Evolutionary conservation across 2,113 vertebrate species (phyloP), one percentile per base, ranked within the genome.

Genomic region (Rallus limicola): DNA sequence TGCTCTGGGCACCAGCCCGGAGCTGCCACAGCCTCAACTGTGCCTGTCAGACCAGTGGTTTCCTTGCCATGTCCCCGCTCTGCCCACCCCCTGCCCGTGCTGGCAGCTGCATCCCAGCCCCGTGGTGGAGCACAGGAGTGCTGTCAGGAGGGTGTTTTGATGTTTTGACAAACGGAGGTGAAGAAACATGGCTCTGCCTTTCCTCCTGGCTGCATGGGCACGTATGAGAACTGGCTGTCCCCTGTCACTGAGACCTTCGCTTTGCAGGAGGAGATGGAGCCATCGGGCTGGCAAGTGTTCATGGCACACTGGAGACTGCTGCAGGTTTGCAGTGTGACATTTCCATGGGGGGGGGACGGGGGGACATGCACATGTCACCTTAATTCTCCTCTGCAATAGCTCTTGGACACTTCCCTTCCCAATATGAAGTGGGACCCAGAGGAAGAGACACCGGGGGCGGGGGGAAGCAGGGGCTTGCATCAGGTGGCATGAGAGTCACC

Each of bases 301-400:
- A 14, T 38, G 16, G 59, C 4, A 1, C 5, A 1, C 0, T 81
- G 84, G 62, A 64, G 53, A 86, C 88, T 8, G 6, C 84, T 60
- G 93, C 92, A 31, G 46, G 80, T 95, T 90, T 92, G 82, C 87
- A 10, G 52, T 33, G 62, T 97, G 95, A 90, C 92, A 62, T 96
- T 92, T 82, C 94, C 93, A 52, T 78, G 65, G 20, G 72, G 48
- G 19, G 21, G 55, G 65, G 20, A 69, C 42, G 19, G 21, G 55
- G 25, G 9, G 44, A 26, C 55, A 44, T 40, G 36, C 56, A 70
- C 38, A 11, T 31, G 70, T 60, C 70, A 88, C 64, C 83, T 82
- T 52, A 89, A 81, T 65, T 72, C 48, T 86, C 59, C 38, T 70
- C 40, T 93, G 75, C 31, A 56, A 29, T 5, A 79, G 44, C 71